Conservation (phyloP, 1,140 invertebrate species). For the Philaenus spumarius region DNA sequence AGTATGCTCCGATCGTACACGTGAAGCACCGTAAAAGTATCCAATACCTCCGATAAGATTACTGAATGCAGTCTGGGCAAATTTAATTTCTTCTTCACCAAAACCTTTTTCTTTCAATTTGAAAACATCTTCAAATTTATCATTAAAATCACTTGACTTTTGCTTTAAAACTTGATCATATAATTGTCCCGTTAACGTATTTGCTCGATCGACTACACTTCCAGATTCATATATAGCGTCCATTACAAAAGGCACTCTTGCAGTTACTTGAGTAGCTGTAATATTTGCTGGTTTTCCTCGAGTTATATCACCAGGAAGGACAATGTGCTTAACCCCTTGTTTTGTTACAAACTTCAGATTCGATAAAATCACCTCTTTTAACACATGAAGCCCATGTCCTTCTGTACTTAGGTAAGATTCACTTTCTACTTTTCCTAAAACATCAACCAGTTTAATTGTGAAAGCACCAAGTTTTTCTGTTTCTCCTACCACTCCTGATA, state of each 20-base stretch:
- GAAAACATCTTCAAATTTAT: slow-evolving; percentile 68
- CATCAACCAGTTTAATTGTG: slow-evolving; percentile 44
- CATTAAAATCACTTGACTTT: slow-evolving; percentile 52
- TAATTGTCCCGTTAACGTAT: slow-evolving; percentile 50
- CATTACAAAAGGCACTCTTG: slow-evolving; percentile 72
- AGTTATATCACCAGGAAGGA: slow-evolving; percentile 42
- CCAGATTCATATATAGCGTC: slow-evolving; percentile 81
- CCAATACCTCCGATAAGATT: slow-evolving; percentile 95
- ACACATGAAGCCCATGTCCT: slow-evolving; percentile 58
- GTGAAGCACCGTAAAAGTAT: slow-evolving; percentile 90
- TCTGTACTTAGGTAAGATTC: slow-evolving; percentile 66
- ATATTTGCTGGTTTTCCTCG: slow-evolving; percentile 60
- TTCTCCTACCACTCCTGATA: slow-evolving; percentile 66
- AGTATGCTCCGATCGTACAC: slow-evolving; percentile 77
- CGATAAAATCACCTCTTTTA: slow-evolving; percentile 72
- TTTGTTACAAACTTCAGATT: slow-evolving; percentile 53
- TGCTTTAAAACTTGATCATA: slow-evolving; percentile 56
- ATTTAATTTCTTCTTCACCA: slow-evolving; percentile 56
- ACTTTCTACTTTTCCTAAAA: slow-evolving; percentile 41
- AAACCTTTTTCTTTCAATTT: slow-evolving; percentile 64
- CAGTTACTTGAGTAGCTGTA: slow-evolving; percentile 71
- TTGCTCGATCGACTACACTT: slow-evolving; percentile 48
- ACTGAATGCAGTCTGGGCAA: slow-evolving; percentile 84
- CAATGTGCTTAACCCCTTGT: slow-evolving; percentile 50
- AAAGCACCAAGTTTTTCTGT: slow-evolving; percentile 77